Evolutionary conservation across 1,140 invertebrate species (phyloP).

Genomic region (Drosophila kepulauana): DNA sequence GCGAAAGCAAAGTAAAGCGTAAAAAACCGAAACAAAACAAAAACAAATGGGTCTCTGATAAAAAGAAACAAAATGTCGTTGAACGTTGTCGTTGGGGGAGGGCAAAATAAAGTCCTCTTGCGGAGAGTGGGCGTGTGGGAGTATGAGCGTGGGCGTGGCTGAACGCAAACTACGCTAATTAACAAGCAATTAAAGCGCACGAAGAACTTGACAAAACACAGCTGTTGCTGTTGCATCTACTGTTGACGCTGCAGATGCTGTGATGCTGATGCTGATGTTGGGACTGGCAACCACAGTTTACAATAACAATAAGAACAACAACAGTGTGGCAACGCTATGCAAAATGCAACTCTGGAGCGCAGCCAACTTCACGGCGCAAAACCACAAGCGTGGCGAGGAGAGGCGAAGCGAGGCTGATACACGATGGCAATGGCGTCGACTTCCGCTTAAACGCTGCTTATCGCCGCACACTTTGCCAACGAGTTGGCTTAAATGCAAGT

Average conservation of each 20-base stretch:
- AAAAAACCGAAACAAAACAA: slow-evolving; percentile 18
- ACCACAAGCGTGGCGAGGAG: slow-evolving; percentile 43
- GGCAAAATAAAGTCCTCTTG: not conserved
- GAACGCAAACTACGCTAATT: slow-evolving; percentile 70
- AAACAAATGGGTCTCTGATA: not conserved
- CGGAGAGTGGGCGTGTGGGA: too few relatives aligned
- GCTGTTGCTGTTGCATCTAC: slow-evolving; percentile 40
- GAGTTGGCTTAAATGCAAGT: slow-evolving; percentile 37
- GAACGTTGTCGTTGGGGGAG: not conserved
- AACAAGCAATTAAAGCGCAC: slow-evolving; percentile 68
- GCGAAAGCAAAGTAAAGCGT: slow-evolving; percentile 17
- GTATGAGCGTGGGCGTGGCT: slow-evolving; percentile 28
- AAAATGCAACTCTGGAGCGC: slow-evolving; percentile 38
- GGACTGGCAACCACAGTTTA: slow-evolving; percentile 16
- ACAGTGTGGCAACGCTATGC: slow-evolving; percentile 36
- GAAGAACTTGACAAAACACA: slow-evolving; percentile 62
- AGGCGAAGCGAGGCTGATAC: not conserved
- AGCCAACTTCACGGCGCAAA: slow-evolving; percentile 49
- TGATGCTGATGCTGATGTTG: not conserved
- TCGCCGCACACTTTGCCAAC: slow-evolving; percentile 44
- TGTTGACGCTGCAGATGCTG: slow-evolving; percentile 32
- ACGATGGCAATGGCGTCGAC: slow-evolving; percentile 22
- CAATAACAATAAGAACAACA: slow-evolving; percentile 36
- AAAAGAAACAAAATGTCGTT: not conserved
- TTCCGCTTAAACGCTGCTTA: slow-evolving; percentile 52